phyloP scores from a whole-genome alignment of 2,888 invertebrate genomes.

The Agrotis puta region DNA sequence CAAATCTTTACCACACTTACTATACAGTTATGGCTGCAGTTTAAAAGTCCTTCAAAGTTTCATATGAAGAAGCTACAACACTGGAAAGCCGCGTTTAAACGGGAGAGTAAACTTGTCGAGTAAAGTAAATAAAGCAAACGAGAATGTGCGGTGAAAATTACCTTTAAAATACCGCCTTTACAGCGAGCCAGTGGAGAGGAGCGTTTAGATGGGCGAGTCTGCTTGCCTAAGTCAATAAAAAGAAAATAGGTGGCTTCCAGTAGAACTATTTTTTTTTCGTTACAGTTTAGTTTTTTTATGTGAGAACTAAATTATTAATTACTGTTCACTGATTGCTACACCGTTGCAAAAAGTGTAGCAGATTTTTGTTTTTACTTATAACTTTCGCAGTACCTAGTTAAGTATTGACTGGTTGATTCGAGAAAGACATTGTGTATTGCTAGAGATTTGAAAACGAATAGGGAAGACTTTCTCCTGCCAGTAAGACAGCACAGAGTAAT shows the following conservation, averaged over 20 bases:
- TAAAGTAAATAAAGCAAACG: not conserved
- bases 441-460: too few relatives aligned
- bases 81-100: constrained; percentile 6
- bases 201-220: constrained; percentile 25
- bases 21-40: not conserved
- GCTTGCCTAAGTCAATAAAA: not conserved
- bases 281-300: too few relatives aligned
- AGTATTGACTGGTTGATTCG: too few relatives aligned
- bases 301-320: too few relatives aligned
- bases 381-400: too few relatives aligned
- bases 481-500: too few relatives aligned
- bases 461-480: too few relatives aligned
- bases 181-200: constrained; percentile 3
- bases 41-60: constrained; percentile 14
- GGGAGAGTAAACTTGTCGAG: constrained; percentile 27
- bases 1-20: constrained; percentile 11
- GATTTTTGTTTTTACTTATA: too few relatives aligned
- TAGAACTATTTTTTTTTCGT: too few relatives aligned
- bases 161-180: constrained; percentile 32
- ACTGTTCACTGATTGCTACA: too few relatives aligned
- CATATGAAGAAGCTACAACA: not conserved
- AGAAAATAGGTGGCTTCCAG: not conserved
- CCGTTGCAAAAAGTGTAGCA: too few relatives aligned
- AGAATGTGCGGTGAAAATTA: constrained; percentile 36
- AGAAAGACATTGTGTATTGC: too few relatives aligned